Base-by-base conservation (phyloP, 2,888 invertebrate species). In the Drosophila lutescens region DNA sequence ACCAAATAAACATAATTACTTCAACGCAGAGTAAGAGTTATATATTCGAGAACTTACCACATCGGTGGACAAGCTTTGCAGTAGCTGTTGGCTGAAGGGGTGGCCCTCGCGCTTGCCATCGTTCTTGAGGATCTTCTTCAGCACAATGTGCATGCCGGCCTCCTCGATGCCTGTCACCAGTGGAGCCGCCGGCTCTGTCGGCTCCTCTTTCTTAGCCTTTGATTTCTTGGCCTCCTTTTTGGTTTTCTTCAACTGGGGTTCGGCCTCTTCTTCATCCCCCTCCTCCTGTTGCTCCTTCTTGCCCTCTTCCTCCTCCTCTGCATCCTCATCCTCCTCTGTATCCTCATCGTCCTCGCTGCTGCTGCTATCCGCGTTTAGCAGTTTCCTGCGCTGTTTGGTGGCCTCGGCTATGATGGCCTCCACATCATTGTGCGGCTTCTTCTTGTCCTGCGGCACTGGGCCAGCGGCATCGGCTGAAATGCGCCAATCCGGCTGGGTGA, bases 61-160 rank as follows among this genome's bases (percentile, higher is more conserved):
- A 55, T 95, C 93, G 40, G 92, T 91, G 13, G 92, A 91, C 49
- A 96, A 88, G 50, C 92, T 90, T 34, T 93, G 89, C 10, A 93
- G 89, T n/a, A 96, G 83, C 12, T 93, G 90, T 67, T 93, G 92
- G 0, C 95, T 95, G 69, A 96, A 94, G 2, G 94, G 94, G 9
- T 90, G 87, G 9, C 92, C 91, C 4, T 91, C 89, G 40, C 92
- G 91, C 12, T 92, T 92, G 78, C 94, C 94, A 86, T 96, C 96
- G 57, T 94, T 91, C 63, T 93, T 93, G 13, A 96, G 94, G 13
- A 97, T 92, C 91, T 96, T 96, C 89, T 96, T 97, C 36, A 97
- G 91, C 68, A 94, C 94, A 93, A 95, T 94, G 91, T 97, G 96
- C 66, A 96, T 93, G 10, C 96, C 97, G 0, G 95, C 93, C 86